phyloP scores from a whole-genome alignment of 1,140 invertebrate species.

The Drosophila busckii region DNA sequence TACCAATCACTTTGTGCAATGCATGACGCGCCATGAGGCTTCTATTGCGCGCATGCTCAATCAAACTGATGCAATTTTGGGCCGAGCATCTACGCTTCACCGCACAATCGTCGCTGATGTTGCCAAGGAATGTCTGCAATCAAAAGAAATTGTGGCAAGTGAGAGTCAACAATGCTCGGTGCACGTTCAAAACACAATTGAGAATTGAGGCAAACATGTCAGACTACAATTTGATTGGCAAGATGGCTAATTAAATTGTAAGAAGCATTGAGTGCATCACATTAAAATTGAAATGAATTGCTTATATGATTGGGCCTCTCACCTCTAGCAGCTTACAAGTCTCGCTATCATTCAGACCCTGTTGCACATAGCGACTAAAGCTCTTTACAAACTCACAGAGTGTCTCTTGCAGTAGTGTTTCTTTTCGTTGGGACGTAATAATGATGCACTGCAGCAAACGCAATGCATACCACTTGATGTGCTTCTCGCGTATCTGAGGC shows the following conservation, averaged over 20 bases:
- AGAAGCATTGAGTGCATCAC: neutral
- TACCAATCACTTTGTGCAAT: constrained; percentile 73
- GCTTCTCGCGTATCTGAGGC: constrained; percentile 85
- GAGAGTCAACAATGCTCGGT: too few relatives aligned
- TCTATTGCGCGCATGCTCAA: constrained; percentile 72
- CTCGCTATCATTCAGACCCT: constrained; percentile 87
- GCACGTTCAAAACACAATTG: too few relatives aligned
- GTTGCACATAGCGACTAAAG: constrained; percentile 85
- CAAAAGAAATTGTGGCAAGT: constrained; percentile 1
- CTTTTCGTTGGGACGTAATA: constrained; percentile 84
- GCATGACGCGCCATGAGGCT: constrained; percentile 67
- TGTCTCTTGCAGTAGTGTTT: constrained; percentile 87
- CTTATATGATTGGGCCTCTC: constrained; percentile 73
- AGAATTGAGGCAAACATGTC: constrained; percentile 2
- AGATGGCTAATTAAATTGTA: neutral
- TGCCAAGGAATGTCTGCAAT: constrained; percentile 56
- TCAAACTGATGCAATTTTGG: constrained; percentile 76
- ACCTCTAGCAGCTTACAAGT: constrained; percentile 79
- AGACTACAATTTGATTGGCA: constrained; percentile 6
- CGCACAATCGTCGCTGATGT: constrained; percentile 66
- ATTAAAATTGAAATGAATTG: neutral
- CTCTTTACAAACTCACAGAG: constrained; percentile 84
- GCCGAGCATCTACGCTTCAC: constrained; percentile 75
- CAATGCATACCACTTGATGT: constrained; percentile 87
- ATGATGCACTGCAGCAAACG: constrained; percentile 86